A percentile compares a stretch with the other conserved stretches of the same genome.
Conservation (phyloP, 2,888 invertebrate genomes). For the Papilio demoleus region DNA sequence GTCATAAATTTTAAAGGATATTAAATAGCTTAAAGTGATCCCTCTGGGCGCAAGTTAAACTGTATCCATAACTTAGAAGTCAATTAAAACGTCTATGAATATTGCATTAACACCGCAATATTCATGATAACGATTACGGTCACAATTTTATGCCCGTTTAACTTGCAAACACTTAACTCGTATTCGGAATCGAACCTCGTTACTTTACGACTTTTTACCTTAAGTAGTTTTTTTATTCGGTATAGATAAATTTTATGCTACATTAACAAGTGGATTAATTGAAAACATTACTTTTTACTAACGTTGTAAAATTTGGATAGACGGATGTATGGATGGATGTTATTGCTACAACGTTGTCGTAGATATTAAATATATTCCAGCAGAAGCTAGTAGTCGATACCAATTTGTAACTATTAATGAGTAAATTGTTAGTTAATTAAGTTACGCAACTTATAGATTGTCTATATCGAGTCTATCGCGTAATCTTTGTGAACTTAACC, state of each 20-base stretch:
- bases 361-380: too few species aligned
- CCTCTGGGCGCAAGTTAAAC: constrained; percentile 14
- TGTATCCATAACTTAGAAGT: constrained; percentile 27
- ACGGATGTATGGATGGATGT: too few species aligned
- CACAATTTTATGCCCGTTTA: constrained; percentile 26
- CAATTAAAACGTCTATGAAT: constrained; percentile 37
- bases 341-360: too few species aligned
- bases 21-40: constrained; percentile 8
- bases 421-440: too few species aligned
- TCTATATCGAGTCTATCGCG: too few species aligned
- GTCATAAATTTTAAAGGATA: neutral
- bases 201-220: neutral
- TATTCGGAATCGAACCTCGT: constrained; percentile 1
- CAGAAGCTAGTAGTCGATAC: too few species aligned
- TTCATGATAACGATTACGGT: constrained; percentile 27
- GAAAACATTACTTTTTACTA: too few species aligned
- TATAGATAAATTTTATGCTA: neutral
- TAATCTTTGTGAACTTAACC: too few species aligned
- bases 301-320: too few species aligned
- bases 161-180: neutral
- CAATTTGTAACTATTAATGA: too few species aligned
- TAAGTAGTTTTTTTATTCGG: neutral
- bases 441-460: too few species aligned
- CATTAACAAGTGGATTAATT: too few species aligned
- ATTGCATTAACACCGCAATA: constrained; percentile 28